phyloP scores from a whole-genome alignment of 2,888 invertebrate species.

The Unio pictorum region DNA sequence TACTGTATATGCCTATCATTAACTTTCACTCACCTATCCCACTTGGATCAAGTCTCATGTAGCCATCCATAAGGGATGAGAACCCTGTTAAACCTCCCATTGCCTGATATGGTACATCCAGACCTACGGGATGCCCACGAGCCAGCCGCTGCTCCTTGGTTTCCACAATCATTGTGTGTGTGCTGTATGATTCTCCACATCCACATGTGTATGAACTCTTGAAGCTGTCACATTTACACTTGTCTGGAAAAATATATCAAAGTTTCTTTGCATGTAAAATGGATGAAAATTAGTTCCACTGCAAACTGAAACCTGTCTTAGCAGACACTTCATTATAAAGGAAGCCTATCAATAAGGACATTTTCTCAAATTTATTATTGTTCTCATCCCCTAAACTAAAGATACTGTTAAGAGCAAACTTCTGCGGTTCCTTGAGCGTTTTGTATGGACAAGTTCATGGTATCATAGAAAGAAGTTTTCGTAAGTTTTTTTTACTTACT shows the following conservation, averaged over 20 bases:
- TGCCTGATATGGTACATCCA: conserved; percentile 68
- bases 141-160: conserved; percentile 68
- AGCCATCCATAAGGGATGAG: conserved; percentile 70
- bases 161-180: conserved; percentile 67
- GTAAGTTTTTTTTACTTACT: too few relatives aligned
- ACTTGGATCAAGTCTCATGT: conserved; percentile 70
- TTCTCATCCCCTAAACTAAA: too few relatives aligned
- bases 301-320: not conserved
- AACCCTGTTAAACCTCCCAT: conserved; percentile 73
- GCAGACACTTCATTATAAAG: not conserved
- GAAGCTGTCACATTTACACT: conserved; percentile 65
- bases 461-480: too few relatives aligned
- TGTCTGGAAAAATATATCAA: conserved; percentile 24
- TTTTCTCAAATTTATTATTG: too few relatives aligned
- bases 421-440: too few relatives aligned
- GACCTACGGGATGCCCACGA: conserved; percentile 69
- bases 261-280: not conserved
- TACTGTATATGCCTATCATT: not conserved
- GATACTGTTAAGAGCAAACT: too few relatives aligned
- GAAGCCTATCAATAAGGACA: too few relatives aligned
- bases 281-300: not conserved
- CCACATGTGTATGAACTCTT: conserved; percentile 69
- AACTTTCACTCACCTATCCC: conserved; percentile 59
- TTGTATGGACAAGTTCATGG: too few relatives aligned
- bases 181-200: conserved; percentile 64